Conservation (phyloP, 37 sponge, comb jelly and placozoan species). For the Agelas oroides region DNA sequence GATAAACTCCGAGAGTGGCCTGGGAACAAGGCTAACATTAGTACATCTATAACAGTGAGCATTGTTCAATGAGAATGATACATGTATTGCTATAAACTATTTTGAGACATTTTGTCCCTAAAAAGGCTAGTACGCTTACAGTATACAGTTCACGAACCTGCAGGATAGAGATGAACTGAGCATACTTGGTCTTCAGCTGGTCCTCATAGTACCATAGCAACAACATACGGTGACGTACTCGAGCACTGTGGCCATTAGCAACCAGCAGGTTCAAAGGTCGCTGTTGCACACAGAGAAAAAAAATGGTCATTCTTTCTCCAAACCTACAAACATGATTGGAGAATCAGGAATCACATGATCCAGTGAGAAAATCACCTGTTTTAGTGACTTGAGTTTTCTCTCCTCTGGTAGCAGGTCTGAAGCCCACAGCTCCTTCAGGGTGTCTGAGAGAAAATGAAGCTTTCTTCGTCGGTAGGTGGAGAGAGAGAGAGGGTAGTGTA, state of each 20-base stretch:
- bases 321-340: not conserved
- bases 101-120: too few relatives aligned
- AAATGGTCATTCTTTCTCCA: not conserved
- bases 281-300: conserved; percentile 13
- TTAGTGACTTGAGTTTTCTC: conserved; percentile 82
- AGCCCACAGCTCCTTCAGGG: conserved; percentile 89
- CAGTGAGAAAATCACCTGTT: conserved; percentile 39
- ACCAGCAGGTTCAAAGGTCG: conserved; percentile 55
- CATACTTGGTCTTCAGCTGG: conserved; percentile 77
- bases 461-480: not conserved
- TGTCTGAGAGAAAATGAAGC: conserved; percentile 57
- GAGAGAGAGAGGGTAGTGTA: not conserved
- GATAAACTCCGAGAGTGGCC: too few relatives aligned
- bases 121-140: too few relatives aligned
- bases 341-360: not conserved
- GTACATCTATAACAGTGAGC: too few relatives aligned
- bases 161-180: conserved; percentile 58
- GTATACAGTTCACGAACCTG: conserved; percentile 9
- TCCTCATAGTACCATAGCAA: conserved; percentile 90
- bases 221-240: not conserved
- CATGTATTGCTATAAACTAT: too few relatives aligned
- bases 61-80: too few relatives aligned
- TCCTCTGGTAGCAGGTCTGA: conserved; percentile 81
- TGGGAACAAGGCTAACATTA: too few relatives aligned
- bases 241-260: not conserved